Evolutionary conservation across 2,113 vertebrate genomes (phyloP), one percentile per base, ranked within the genome.

Genomic region (Indicator indicator): DNA sequence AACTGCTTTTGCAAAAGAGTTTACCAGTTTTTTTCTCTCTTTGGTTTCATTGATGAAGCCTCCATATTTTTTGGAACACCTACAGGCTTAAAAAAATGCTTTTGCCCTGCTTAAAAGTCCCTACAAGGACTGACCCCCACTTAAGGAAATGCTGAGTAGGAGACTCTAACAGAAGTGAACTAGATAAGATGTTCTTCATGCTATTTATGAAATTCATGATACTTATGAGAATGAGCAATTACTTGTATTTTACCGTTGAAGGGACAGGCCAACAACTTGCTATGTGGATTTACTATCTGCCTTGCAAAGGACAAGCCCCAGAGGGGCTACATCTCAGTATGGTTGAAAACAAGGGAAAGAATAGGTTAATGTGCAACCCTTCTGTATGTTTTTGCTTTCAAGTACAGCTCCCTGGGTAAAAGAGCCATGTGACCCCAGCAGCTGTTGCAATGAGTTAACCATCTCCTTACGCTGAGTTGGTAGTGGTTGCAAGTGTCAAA

Each of bases 1-100:
- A 95, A 90, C 42, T 77, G 38, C 62, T 94, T 95, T 88, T 63
- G 81, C 24, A 86, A 62, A 89, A 73, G 52, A 58, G 30, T 21
- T 75, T 90, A 13, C 6, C 3, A 30, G 10, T 93, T 86, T 83
- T 59, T 30, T 91, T 89, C 60, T 40, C 38, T 86, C 62, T 58
- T 52, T 64, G 69, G 69, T 90, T 84, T 24, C 36, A n/a, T 16
- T 65, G n/a, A 86, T n/a, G 33, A 81, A 90, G 42, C 24, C 16
- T 64, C 42, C 1, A 1, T 74, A 42, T 79, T 79, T 73, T 54
- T 56, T 76, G 28, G 18, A n/a, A 87, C 92, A 59, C 48, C 30
- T 73, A 1, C 33, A 73, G 4, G 27, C 21, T 64, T 82, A 54
- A 59, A 81, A 73, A 42, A 86, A 71, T 21, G n/a, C 24, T 88